Evolutionary conservation across 2,797 vertebrate genomes (phyloP), one percentile per base, ranked within the genome.

Genomic region (Eleutherodactylus coqui): DNA sequence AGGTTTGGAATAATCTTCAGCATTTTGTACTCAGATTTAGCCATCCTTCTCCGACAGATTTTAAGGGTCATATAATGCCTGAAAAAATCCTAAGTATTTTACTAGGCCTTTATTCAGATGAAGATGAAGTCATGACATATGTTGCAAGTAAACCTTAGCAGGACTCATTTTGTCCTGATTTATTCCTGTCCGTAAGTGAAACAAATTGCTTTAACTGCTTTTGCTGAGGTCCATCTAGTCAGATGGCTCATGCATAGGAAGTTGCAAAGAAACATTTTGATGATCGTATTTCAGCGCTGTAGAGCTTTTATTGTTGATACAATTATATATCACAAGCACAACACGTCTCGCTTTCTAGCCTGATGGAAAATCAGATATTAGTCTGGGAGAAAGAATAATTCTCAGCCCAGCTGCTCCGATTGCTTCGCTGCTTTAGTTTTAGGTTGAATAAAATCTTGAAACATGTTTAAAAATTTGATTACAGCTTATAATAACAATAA

Each of bases 81-180:
- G 92, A 92, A 94, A n/a, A 94, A 93, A 89, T 90, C 91, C 91
- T 91, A 91, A 90, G 89, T 91, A 90, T 82, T 93, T 91, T 91
- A 92, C 90, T 91, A 89, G 91, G 93, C 92, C 36, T 94, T 94
- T 92, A 91, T 89, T 89, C 88, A 82, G 79, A 82, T 70, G 93
- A 92, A 90, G 91, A 94, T 94, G 93, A 94, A 94, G 92, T 95
- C 93, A 94, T 94, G 93, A 90, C 93, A 94, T 93, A 93, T 93
- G 93, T 93, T 95, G 92, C 90, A 92, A 95, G 94, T 93, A 93
- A 94, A 94, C 91, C 90, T 91, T 91, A 94, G 91, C 91, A 92
- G 51, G 73, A 83, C 73, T 69, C 94, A 95, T 94, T 94, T 94
- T 93, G 92, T 87, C 85, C 91, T 94, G 93, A 94, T 95, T 94